These are phyloP conservation scores for Notarius quadriscutis DNA, from an alignment of 2,113 vertebrate species.

Conservation along the genomic window DNA sequence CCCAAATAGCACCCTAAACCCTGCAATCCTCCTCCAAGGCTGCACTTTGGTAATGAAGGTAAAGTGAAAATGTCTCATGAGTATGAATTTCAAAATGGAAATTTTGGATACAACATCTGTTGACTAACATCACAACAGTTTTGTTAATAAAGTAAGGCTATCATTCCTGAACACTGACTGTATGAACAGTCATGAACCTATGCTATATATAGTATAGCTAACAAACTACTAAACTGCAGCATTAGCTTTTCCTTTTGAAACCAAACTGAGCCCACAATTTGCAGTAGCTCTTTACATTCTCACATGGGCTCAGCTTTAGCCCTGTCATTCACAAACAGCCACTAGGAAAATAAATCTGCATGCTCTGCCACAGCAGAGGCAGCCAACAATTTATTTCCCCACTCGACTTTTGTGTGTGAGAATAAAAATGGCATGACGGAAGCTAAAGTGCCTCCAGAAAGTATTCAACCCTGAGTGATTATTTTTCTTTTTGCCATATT, in stretches of 20 bases:
- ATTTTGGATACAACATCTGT: not conserved
- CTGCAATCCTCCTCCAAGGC: not conserved
- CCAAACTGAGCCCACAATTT: not conserved
- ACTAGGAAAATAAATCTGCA: conserved; percentile 1
- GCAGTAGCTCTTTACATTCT: not conserved
- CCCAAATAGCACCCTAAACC: not conserved
- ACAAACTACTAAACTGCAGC: not conserved
- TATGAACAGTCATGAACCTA: not conserved
- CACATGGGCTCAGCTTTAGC: not conserved
- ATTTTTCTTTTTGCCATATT: not conserved
- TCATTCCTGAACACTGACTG: not conserved
- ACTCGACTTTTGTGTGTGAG: not conserved
- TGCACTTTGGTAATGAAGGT: not conserved
- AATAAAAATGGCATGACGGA: not conserved
- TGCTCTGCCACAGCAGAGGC: not conserved
- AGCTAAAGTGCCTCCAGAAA: not conserved
- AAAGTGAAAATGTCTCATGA: not conserved
- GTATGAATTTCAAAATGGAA: not conserved
- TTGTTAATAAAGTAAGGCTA: not conserved
- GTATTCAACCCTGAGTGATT: not conserved
- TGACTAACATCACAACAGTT: not conserved
- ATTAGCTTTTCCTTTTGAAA: not conserved
- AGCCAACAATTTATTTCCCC: not conserved
- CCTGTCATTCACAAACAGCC: not conserved
- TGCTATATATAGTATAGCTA: not conserved